Evolutionary conservation across 2,113 vertebrate genomes (phyloP), one percentile per base, ranked within the genome.

Genomic region (Oncorhynchus masou): DNA sequence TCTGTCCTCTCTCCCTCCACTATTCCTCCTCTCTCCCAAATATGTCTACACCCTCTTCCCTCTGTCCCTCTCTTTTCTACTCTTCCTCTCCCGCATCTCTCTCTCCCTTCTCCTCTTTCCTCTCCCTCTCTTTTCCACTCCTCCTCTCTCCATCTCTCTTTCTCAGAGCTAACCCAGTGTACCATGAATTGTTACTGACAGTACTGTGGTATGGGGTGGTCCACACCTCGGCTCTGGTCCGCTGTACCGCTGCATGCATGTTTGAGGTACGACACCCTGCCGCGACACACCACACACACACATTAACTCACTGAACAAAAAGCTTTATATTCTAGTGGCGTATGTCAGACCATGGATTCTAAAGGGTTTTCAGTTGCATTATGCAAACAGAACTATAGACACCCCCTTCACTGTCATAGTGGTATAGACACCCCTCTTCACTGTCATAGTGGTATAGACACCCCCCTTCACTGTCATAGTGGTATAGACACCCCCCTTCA

Each of bases 201-300:
- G 98, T 99, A 39, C 87, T 99, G 62, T 99, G 98, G 98, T 99
- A 99, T 78, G 98, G 98, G 12, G 98, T 99, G 73, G 98, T 99
- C 70, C 98, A 99, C 80, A 99, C 98, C 0, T 99, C 97, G 8
- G 98, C 98, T 48, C 95, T 99, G 67, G 98, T 99, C 62, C 94
- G 97, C 24, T 99, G 98, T 79, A 99, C 98, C 4, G 95, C 97
- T 84, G 98, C 98, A 65, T 95, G 96, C 88, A 99, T 99, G 97
- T 99, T 99, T 89, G 98, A 99, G 96, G 98, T 99, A 93, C 89
- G 92, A 22, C 77, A 68, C 64, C 9, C 59, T 19, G 13, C 24
- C 2, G 1, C n/a, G 6, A 48, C n/a, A 51, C 76, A 16, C 78
- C 39, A 45, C 25, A 68, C 24, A 34, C 64, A 71, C 60, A 27